Conservation (phyloP, 2,113 vertebrate species). For the Hippocampus comes region DNA sequence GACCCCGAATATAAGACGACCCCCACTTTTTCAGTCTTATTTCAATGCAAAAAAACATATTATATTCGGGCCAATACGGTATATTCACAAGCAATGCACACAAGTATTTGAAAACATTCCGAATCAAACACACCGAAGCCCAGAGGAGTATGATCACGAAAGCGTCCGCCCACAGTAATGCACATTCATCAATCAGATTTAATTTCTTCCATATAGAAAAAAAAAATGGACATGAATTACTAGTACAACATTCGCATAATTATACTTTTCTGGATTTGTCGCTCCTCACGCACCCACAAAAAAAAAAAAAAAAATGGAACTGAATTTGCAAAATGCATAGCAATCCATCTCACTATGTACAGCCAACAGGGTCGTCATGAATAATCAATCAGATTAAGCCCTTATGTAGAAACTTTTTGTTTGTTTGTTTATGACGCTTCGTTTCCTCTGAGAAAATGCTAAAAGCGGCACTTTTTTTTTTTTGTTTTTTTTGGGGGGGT, state of each 20-base stretch:
- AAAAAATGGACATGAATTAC: background rate
- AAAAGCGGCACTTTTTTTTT: background rate
- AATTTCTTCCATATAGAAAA: background rate
- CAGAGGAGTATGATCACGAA: background rate
- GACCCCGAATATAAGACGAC: no score
- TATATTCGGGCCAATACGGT: no score
- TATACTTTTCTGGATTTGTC: background rate
- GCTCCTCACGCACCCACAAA: no score
- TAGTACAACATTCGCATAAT: no score
- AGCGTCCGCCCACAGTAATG: conserved; percentile 24
- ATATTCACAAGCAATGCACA: conserved; percentile 66
- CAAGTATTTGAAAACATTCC: conserved; percentile 33
- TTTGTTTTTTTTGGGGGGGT: no score
- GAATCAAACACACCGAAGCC: conserved; percentile 5
- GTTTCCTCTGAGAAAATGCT: conserved; percentile 8
- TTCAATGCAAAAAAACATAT: no score
- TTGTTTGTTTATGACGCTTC: background rate
- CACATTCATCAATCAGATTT: conserved; percentile 27
- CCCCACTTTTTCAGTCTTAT: no score
- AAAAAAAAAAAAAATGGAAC: background rate
- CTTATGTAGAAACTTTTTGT: conserved; percentile 37
- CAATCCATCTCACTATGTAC: conserved; percentile 32
- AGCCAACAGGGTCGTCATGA: conserved; percentile 23
- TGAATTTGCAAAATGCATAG: conserved; percentile 57
- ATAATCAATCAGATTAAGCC: conserved; percentile 52